phyloP scores from a whole-genome alignment of 2,797 vertebrate genomes.

The Tokudaia muenninki region DNA sequence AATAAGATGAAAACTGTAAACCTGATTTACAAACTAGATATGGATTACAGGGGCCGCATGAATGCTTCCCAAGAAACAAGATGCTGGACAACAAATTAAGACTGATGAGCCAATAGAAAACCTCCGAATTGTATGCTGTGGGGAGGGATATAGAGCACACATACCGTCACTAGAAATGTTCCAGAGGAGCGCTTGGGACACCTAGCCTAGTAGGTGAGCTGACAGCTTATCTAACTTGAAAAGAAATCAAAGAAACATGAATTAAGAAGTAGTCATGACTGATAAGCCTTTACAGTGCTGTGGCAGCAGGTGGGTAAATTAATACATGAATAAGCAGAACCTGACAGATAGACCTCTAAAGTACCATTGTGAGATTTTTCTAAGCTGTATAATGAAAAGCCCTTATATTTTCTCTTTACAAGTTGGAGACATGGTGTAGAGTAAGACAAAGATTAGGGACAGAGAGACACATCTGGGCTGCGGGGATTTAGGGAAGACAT shows the following conservation, averaged over 20 bases:
- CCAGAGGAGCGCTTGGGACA: not conserved
- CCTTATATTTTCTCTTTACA: not conserved
- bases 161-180: not conserved
- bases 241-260: not conserved
- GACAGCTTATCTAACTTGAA: not conserved
- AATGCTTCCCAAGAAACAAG: not conserved
- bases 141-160: accelerated
- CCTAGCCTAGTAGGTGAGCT: not conserved
- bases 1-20: not conserved
- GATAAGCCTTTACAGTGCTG: not conserved
- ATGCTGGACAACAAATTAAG: not conserved
- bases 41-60: not conserved
- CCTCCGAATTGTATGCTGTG: not conserved
- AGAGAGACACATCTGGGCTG: not conserved
- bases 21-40: not conserved
- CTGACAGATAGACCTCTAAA: not conserved
- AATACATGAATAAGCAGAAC: not conserved
- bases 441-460: not conserved
- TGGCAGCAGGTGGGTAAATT: not conserved
- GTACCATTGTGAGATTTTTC: not conserved
- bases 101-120: not conserved
- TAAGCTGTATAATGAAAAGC: not conserved
- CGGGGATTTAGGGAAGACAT: not conserved
- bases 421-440: not conserved
- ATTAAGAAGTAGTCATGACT: not conserved